Conservation (phyloP, 2,797 vertebrate genomes). For the Ctenosaura bakeri region DNA sequence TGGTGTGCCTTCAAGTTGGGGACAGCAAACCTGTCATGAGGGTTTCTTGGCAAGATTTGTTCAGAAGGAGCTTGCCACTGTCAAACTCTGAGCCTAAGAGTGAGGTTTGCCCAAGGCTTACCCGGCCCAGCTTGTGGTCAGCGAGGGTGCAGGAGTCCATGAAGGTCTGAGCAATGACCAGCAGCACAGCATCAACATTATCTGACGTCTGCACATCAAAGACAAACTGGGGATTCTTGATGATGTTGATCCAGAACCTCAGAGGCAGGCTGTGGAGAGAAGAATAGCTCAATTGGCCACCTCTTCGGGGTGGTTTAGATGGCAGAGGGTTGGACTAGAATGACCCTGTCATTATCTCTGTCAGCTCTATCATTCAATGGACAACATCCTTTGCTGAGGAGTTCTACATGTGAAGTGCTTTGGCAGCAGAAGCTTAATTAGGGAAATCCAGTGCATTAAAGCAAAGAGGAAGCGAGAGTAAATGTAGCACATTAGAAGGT, state of each 20-base stretch:
- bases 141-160: slow-evolving; percentile 98
- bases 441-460: background rate
- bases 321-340: too few relatives aligned
- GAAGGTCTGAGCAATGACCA: slow-evolving; percentile 97
- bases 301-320: background rate
- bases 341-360: too few relatives aligned
- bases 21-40: too few relatives aligned
- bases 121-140: slow-evolving; percentile 97
- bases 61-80: too few relatives aligned
- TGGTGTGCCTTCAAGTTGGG: too few relatives aligned
- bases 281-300: background rate
- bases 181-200: slow-evolving; percentile 93
- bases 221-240: slow-evolving; percentile 98
- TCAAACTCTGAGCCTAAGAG: too few relatives aligned
- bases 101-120: slow-evolving; percentile 72
- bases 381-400: too few relatives aligned
- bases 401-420: background rate
- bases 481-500: background rate
- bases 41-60: too few relatives aligned
- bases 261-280: slow-evolving; percentile 87
- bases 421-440: background rate
- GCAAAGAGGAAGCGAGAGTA: background rate
- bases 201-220: slow-evolving; percentile 97
- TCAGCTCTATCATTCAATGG: too few relatives aligned
- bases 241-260: slow-evolving; percentile 98